Conservation (phyloP, 1,140 invertebrate genomes). For the Metaphire vulgaris region DNA sequence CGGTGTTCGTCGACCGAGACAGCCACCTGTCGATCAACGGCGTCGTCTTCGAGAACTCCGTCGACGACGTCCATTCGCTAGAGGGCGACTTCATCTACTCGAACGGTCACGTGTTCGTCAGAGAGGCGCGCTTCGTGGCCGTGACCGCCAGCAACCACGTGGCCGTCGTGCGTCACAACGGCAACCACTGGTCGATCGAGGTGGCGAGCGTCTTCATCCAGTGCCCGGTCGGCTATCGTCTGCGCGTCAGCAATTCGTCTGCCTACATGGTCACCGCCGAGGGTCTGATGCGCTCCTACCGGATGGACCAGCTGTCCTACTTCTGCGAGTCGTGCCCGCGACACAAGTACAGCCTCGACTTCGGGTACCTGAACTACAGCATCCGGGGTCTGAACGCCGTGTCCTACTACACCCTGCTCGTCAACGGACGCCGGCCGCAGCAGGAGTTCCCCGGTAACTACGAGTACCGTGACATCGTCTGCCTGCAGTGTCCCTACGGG, state of each 20-base stretch:
- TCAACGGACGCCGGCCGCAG: slow-evolving; percentile 16
- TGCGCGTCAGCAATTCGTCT: slow-evolving; percentile 24
- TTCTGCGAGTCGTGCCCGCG: slow-evolving; percentile 23
- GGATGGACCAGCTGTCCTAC: slow-evolving; percentile 28
- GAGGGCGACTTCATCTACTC: slow-evolving; percentile 28
- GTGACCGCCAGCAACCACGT: slow-evolving; percentile 18
- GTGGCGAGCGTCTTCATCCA: slow-evolving; percentile 22
- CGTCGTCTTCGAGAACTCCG: slow-evolving; percentile 17
- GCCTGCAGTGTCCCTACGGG: slow-evolving; percentile 25
- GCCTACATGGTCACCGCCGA: slow-evolving; percentile 14
- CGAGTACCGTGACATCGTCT: slow-evolving; percentile 15
- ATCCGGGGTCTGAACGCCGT: slow-evolving; percentile 8
- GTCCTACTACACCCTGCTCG: slow-evolving; percentile 24
- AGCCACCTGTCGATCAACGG: background rate
- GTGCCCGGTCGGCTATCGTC: slow-evolving; percentile 24
- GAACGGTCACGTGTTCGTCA: slow-evolving; percentile 22
- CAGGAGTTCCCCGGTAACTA: background rate
- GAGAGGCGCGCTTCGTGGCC: slow-evolving; percentile 2
- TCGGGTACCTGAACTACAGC: slow-evolving; percentile 25
- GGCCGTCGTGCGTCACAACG: slow-evolving; percentile 22
- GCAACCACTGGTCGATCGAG: slow-evolving; percentile 29
- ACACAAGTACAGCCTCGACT: slow-evolving; percentile 28
- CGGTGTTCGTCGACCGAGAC: slow-evolving; percentile 25
- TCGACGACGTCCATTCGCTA: slow-evolving; percentile 15
- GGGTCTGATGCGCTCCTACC: slow-evolving; percentile 22